phyloP scores from a whole-genome alignment of 2,888 invertebrate species.

The Temnothorax rugatulus region DNA sequence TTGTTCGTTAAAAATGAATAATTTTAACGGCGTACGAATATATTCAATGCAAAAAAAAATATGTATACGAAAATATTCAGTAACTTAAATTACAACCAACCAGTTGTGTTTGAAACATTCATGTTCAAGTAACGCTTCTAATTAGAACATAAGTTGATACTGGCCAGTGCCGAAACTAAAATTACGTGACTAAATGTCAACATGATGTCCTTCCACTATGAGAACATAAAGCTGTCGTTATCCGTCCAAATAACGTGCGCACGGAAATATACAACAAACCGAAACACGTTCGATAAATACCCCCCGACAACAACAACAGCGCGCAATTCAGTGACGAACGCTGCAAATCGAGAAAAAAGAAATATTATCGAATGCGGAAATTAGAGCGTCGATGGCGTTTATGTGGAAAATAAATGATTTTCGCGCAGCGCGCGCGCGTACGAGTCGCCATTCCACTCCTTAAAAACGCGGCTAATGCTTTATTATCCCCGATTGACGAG shows the following conservation, averaged over 20 bases:
- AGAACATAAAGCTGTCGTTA: slow-evolving; percentile 40
- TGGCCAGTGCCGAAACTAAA: slow-evolving; percentile 18
- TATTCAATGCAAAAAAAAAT: neutral
- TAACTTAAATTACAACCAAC: slow-evolving; percentile 12
- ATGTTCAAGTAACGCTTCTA: slow-evolving; percentile 27
- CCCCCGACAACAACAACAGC: neutral
- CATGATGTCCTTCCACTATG: slow-evolving; percentile 23
- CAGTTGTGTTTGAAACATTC: slow-evolving; percentile 1
- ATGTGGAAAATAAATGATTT: slow-evolving; percentile 48
- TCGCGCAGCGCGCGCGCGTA: slow-evolving; percentile 12
- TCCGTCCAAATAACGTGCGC: slow-evolving; percentile 16
- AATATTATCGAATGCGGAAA: slow-evolving; percentile 56
- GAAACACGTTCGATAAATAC: slow-evolving; percentile 38
- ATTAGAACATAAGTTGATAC: slow-evolving; percentile 36
- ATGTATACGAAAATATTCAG: neutral
- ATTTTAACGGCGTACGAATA: neutral
- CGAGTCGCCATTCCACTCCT: slow-evolving; percentile 49
- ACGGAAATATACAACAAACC: slow-evolving; percentile 43
- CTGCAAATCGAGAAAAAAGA: slow-evolving; percentile 48
- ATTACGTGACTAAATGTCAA: slow-evolving; percentile 50
- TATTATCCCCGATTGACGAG: slow-evolving; percentile 28
- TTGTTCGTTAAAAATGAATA: neutral
- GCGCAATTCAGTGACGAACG: slow-evolving; percentile 42
- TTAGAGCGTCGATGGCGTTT: slow-evolving; percentile 54
- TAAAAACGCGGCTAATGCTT: slow-evolving; percentile 51